Evolutionary conservation across 2,113 vertebrate species (phyloP).

Genomic region (Cryptotis parvus): DNA sequence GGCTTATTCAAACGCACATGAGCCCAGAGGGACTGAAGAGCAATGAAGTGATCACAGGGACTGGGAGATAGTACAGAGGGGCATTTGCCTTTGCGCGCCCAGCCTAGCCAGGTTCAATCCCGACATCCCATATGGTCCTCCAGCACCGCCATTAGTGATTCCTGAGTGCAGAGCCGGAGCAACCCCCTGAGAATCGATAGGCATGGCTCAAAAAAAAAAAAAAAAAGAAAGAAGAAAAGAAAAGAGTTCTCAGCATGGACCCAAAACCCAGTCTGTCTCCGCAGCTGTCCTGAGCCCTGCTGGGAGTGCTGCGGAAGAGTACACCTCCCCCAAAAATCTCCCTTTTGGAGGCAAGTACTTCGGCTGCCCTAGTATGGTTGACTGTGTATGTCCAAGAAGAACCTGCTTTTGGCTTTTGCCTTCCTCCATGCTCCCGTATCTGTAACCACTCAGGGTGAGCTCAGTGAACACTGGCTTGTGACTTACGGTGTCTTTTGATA

Average conservation of each 20-base stretch:
- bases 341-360: neutral
- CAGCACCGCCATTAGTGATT: no score
- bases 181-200: no score
- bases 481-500: no score
- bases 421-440: neutral
- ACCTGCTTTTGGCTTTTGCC: no score
- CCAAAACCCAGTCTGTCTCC: constrained; percentile 13
- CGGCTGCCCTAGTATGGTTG: neutral
- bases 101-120: no score
- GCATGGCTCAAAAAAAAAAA: no score
- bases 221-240: no score
- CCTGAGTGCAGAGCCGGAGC: no score
- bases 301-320: constrained; percentile 3
- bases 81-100: no score
- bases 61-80: no score
- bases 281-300: constrained; percentile 21
- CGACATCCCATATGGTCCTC: no score
- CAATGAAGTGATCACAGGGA: constrained; percentile 4
- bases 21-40: constrained; percentile 45
- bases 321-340: neutral
- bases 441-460: neutral
- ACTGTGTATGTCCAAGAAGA: neutral
- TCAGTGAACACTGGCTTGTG: neutral
- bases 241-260: no score
- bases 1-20: constrained; percentile 53